These are phyloP conservation scores for Pseudoatta argentina DNA, from an alignment of 1,140 invertebrate species.

Conservation along the genomic window DNA sequence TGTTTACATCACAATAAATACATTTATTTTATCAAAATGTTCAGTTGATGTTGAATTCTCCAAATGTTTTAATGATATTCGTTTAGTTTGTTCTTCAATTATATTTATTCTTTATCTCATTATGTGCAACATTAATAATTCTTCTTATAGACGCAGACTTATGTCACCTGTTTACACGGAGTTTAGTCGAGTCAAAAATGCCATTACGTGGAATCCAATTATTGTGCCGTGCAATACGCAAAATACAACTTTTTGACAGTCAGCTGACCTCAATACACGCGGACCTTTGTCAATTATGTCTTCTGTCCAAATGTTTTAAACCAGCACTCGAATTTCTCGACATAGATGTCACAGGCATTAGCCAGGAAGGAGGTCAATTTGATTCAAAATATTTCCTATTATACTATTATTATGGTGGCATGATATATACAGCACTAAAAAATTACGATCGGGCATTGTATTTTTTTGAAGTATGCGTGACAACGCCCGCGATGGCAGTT, in stretches of 20 bases:
- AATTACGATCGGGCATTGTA: slow-evolving; percentile 97
- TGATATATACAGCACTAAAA: slow-evolving; percentile 97
- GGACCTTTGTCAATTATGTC: slow-evolving; percentile 96
- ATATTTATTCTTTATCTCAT: background rate
- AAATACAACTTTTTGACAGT: slow-evolving; percentile 94
- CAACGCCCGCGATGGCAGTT: slow-evolving; percentile 96
- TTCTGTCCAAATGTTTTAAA: slow-evolving; percentile 96
- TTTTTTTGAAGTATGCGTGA: slow-evolving; percentile 98
- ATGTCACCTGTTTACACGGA: slow-evolving; percentile 93
- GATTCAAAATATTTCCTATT: slow-evolving; percentile 97
- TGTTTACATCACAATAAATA: background rate
- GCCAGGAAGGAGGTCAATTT: slow-evolving; percentile 93
- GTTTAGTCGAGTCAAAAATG: slow-evolving; percentile 91
- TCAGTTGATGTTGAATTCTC: background rate
- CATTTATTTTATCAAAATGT: background rate
- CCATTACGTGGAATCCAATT: slow-evolving; percentile 95
- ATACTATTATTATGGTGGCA: slow-evolving; percentile 99
- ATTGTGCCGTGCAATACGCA: slow-evolving; percentile 94
- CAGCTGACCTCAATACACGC: slow-evolving; percentile 97
- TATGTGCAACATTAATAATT: background rate
- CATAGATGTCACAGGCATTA: slow-evolving; percentile 96
- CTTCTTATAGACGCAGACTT: slow-evolving; percentile 92
- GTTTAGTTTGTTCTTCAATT: background rate
- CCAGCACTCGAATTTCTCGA: slow-evolving; percentile 96
- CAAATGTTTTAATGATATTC: background rate